Base-by-base conservation (phyloP, 1,140 invertebrate species). In the Hyles euphorbiae region DNA sequence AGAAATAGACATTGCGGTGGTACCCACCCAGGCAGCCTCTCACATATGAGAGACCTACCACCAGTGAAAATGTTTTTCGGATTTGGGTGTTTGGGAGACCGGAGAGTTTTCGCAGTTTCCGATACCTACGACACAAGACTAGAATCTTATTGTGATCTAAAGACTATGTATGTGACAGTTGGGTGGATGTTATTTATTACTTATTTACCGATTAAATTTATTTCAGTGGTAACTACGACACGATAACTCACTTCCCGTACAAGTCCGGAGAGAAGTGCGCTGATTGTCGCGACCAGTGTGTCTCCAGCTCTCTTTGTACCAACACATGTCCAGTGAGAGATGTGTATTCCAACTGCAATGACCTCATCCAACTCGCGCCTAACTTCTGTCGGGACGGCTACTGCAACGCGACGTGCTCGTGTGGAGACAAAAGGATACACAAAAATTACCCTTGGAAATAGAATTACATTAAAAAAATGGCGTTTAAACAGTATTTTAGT, bases 341-440 rank as follows among this genome's bases (percentile, higher is more conserved):
- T 76, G 81, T 91, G 10, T 96, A 92, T 92, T 91, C 92, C 43
- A 96, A 96, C 80, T 96, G 95, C 74, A 86, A 85, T 45, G 90
- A 94, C 53, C 87, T 96, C 8, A 81, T 90, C 10, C 92, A 90
- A 78, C 61, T 88, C 9, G 86, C 92, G 0, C 32, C 33, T 61
- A 92, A 93, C 3, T 75, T 81, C 2, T 90, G 92, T 60, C 74
- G 91, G 47, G 88, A 89, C 43, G 87, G 92, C 34, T 89, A 90
- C 58, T 95, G 94, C 79, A 90, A 91, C 52, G 94, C 94, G 5
- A 95, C 94, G 3, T 96, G 95, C 83, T 78, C 79, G 46, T 96
- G 94, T 80, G 87, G 90, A 36, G 85, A 88, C 65, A 91, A 89
- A 70, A 62, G 63, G 34, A 61, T 88, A 64, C 76, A 87, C 50